Percentiles rank a stretch among this genome's conserved stretches.
These are phyloP conservation scores for Imbricaverruca yamaguchii DNA, from an alignment of 2,888 invertebrate genomes.

Conservation along the genomic window DNA sequence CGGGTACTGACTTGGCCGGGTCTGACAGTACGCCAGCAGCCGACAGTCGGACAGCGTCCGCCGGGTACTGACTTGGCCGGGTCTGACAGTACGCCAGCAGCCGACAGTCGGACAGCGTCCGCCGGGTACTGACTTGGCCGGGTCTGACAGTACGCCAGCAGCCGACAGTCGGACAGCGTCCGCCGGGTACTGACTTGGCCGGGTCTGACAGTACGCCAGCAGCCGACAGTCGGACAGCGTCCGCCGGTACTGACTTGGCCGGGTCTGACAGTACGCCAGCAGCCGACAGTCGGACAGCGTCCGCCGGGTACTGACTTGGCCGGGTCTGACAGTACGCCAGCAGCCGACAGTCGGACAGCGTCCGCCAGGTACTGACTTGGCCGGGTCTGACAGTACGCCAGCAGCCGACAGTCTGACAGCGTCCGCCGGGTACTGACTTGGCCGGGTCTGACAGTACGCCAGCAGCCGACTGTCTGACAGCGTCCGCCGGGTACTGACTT, in stretches of 20 bases:
- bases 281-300: neutral
- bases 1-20: conserved; percentile 1
- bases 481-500: neutral
- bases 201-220: neutral
- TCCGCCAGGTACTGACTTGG: neutral
- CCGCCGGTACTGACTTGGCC: neutral
- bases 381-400: neutral
- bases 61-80: neutral
- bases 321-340: neutral
- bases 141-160: neutral
- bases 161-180: neutral
- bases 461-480: neutral
- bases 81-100: neutral
- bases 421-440: neutral
- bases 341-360: neutral
- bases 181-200: neutral
- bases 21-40: neutral
- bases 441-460: neutral
- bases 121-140: neutral
- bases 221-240: neutral
- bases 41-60: neutral
- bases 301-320: neutral
- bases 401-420: neutral
- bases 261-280: neutral
- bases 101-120: neutral